Percentiles rank a stretch among this genome's conserved stretches.
phyloP scores from a whole-genome alignment of 2,797 vertebrate genomes.

The Halcyon badia region DNA sequence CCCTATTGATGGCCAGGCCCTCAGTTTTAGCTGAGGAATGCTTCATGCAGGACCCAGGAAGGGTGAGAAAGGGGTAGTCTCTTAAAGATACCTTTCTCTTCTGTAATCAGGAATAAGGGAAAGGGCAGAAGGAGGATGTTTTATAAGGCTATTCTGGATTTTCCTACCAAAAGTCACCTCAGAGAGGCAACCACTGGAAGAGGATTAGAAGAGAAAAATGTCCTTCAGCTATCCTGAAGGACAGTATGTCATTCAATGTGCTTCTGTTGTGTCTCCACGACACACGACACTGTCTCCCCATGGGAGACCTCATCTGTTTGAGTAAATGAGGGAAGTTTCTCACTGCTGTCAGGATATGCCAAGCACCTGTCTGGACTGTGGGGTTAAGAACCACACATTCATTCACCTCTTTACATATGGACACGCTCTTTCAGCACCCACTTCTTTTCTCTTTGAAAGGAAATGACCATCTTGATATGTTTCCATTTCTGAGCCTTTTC shows the following conservation, averaged over 20 bases:
- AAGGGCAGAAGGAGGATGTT: rapidly evolving
- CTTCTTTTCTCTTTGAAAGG: neutral
- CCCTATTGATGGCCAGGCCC: neutral
- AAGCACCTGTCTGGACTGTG: rapidly evolving
- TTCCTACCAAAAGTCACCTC: neutral
- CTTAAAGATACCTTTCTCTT: neutral
- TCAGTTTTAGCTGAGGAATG: neutral
- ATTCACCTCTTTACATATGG: neutral
- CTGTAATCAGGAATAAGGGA: neutral
- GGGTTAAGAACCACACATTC: neutral
- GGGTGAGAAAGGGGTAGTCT: neutral
- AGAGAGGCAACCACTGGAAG: neutral
- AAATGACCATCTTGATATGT: neutral
- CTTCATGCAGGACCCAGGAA: neutral
- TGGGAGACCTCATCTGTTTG: neutral
- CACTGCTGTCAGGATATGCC: neutral
- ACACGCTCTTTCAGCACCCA: neutral
- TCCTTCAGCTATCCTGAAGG: neutral
- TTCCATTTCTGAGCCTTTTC: neutral
- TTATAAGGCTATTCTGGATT: neutral
- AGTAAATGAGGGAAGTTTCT: neutral
- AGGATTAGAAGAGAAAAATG: neutral
- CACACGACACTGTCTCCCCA: too few species aligned
- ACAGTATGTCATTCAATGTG: neutral
- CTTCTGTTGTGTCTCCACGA: neutral